phyloP scores from a whole-genome alignment of 92 coral and sea anemone genomes.

The Actinernus sp. region DNA sequence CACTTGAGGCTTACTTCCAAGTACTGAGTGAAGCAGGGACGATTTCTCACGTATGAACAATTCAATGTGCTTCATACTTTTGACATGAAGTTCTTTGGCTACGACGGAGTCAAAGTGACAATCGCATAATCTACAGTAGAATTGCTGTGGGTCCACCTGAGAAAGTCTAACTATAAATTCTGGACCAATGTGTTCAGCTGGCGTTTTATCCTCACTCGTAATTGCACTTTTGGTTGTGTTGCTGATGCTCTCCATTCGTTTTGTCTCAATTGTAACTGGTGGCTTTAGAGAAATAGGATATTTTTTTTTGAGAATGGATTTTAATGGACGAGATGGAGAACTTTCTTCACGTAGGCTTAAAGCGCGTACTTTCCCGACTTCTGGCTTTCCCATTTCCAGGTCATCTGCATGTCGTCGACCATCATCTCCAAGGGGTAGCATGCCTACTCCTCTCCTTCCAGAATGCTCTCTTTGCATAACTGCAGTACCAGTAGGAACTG shows the following conservation, averaged over 20 bases:
- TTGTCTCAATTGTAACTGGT: slow-evolving; percentile 9
- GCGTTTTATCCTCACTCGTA: not conserved
- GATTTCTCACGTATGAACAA: slow-evolving; percentile 90
- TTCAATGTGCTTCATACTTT: slow-evolving; percentile 94
- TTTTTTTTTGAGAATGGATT: slow-evolving; percentile 80
- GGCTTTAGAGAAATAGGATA: slow-evolving; percentile 8
- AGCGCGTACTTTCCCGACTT: not conserved
- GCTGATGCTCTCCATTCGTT: slow-evolving; percentile 7
- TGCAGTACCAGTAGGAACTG: not conserved
- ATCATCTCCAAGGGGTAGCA: slow-evolving; percentile 27
- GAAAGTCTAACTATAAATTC: slow-evolving; percentile 79
- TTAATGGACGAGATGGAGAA: slow-evolving; percentile 47
- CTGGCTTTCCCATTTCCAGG: slow-evolving; percentile 3
- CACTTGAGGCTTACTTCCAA: slow-evolving; percentile 9
- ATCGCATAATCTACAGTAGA: slow-evolving; percentile 85
- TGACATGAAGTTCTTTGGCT: slow-evolving; percentile 90
- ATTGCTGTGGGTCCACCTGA: slow-evolving; percentile 62
- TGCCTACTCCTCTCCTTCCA: slow-evolving; percentile 29
- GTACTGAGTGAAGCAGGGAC: slow-evolving; percentile 68
- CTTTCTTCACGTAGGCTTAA: not conserved
- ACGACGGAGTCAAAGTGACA: slow-evolving; percentile 87
- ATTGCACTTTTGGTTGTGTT: slow-evolving; percentile 1
- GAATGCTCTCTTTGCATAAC: no score
- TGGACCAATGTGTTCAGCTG: slow-evolving; percentile 64
- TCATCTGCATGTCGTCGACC: slow-evolving; percentile 25